Percentiles rank a stretch among this genome's conserved stretches.
Evolutionary conservation across 1,140 invertebrate genomes (phyloP).

Genomic region (Magallana ariakensis): DNA sequence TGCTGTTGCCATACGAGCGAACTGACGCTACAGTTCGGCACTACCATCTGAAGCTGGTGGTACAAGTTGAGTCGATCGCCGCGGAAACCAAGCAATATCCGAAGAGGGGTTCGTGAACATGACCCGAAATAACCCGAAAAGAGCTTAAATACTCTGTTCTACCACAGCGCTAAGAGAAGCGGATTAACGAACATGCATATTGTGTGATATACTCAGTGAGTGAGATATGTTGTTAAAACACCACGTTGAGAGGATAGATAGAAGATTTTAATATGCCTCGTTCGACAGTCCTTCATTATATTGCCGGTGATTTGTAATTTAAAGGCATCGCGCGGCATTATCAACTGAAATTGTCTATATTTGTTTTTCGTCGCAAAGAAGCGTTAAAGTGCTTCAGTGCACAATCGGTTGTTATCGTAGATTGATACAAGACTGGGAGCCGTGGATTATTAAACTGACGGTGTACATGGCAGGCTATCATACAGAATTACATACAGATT

Average conservation of each 20-base stretch:
- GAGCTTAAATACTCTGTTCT: not conserved
- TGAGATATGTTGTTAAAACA: not conserved
- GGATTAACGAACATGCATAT: constrained; percentile 19
- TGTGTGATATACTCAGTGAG: not conserved
- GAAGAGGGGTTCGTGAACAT: not conserved
- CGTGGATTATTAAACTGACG: constrained; percentile 32
- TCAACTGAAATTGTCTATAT: constrained; percentile 16
- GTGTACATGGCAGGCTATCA: constrained; percentile 21
- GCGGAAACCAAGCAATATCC: not conserved
- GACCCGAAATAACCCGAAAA: constrained; percentile 15
- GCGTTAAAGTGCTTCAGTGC: constrained; percentile 23
- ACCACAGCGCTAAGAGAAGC: not conserved
- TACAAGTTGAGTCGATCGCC: not conserved
- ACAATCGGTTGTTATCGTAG: constrained; percentile 34
- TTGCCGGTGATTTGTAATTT: constrained; percentile 32
- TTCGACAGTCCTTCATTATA: constrained; percentile 7
- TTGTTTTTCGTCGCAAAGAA: constrained; percentile 13
- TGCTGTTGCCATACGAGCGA: constrained; percentile 9
- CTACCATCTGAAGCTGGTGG: not conserved
- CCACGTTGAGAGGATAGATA: constrained; percentile 14
- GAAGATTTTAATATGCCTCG: constrained; percentile 6
- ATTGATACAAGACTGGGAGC: constrained; percentile 23
- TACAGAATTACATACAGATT: constrained; percentile 14
- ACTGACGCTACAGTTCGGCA: no score
- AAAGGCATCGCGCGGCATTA: constrained; percentile 19